Base-by-base conservation (phyloP, 2,113 vertebrate species). In the Atlantisia rogersi region DNA sequence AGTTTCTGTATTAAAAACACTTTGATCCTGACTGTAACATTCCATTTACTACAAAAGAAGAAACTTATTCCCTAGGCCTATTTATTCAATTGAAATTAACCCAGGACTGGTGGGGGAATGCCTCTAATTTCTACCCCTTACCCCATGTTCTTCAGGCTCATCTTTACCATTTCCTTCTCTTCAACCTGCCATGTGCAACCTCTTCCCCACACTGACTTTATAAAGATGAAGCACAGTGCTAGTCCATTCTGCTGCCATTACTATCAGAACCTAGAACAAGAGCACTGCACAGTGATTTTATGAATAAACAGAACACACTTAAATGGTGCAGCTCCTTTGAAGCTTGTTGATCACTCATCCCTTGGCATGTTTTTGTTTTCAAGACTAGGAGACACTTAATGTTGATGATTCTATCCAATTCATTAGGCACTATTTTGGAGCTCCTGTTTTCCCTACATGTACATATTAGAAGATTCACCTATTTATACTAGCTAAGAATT, bases 141-240 rank as follows among this genome's bases (percentile, higher is more conserved):
- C 2, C 11, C 52, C 25, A 4, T 2, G 10, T 24, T 77, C 35
- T 83, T 81, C 39, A 81, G 52, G 11, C 10, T 46, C 14, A 32
- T 73, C 32, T 73, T 78, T 29, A n/a, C 24, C 24, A 25, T 55
- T 82, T 91, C 73, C 20, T 87, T 75, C 60, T 90, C 40, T 37
- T 46, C 44, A 77, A 19, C 11, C 32, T 53, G 18, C 55, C 31
- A 55, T 0, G 4, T 6, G 6, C 0, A 0, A 11, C 39, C 11
- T 60, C 19, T 39, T 92, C 42, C 46, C 26, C 42, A 48, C 14
- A 37, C 26, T 78, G 68, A 32, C n/a, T 65, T 85, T 18, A 46
- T 46, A 85, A 74, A 56, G 28, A 68, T 10, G 28, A 42, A 76
- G 58, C 48, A 63, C 3, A 10, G 19, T 63, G 14, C 24, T 60